Percentiles rank a stretch among this genome's conserved stretches.
phyloP scores from a whole-genome alignment of 2,113 vertebrate genomes.

The Prionailurus viverrinus region DNA sequence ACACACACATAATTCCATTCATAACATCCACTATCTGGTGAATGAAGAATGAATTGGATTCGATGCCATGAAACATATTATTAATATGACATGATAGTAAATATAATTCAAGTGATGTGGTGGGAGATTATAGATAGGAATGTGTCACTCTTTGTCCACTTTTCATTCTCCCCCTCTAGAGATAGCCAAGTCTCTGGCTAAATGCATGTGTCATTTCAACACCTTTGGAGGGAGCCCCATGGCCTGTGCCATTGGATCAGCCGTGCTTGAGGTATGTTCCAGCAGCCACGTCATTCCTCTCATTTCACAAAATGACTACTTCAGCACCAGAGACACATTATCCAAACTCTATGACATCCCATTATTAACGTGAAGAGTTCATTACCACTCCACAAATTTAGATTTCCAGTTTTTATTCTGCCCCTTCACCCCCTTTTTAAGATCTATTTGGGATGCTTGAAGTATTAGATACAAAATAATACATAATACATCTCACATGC shows the following conservation, averaged over 20 bases:
- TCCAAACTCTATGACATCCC: background rate
- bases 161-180: constrained; percentile 87
- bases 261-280: constrained; percentile 93
- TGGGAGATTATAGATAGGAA: background rate
- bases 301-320: background rate
- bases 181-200: constrained; percentile 90
- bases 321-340: background rate
- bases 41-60: background rate
- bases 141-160: background rate
- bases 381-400: background rate
- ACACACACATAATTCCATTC: background rate
- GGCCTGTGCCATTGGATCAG: constrained; percentile 91
- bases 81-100: background rate
- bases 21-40: background rate
- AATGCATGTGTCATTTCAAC: constrained; percentile 90
- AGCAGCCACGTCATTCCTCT: accelerated
- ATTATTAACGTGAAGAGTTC: background rate
- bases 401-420: background rate
- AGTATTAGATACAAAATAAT: background rate
- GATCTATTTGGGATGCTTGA: background rate
- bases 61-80: background rate
- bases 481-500: background rate
- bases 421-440: background rate
- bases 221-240: constrained; percentile 96
- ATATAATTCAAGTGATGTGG: background rate